Percentiles rank a stretch among this genome's conserved stretches.
Evolutionary conservation across 2,888 invertebrate genomes (phyloP).

Genomic region (Drosophila melanosoma): DNA sequence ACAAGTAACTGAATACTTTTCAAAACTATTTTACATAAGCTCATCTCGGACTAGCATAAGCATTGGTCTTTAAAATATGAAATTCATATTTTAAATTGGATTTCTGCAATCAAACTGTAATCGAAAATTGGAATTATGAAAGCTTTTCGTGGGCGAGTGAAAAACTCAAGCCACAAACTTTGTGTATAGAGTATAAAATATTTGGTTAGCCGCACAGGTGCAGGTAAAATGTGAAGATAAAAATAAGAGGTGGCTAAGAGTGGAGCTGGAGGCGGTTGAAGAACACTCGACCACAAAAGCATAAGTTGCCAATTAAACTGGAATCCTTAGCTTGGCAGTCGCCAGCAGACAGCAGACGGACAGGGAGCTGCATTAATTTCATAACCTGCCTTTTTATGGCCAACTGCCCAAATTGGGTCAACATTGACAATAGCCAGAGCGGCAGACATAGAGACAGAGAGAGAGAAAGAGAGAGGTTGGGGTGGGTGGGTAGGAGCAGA

Average conservation of each 20-base stretch:
- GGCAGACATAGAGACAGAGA: no score
- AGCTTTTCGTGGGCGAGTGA: neutral
- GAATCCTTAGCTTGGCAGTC: slow-evolving; percentile 68
- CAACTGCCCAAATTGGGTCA: slow-evolving; percentile 78
- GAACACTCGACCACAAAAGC: slow-evolving; percentile 75
- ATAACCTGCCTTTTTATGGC: slow-evolving; percentile 79
- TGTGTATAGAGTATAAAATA: slow-evolving; percentile 15
- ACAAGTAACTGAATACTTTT: neutral
- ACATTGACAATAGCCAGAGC: slow-evolving; percentile 72
- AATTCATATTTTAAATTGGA: neutral
- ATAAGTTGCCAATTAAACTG: slow-evolving; percentile 81
- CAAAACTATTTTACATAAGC: neutral
- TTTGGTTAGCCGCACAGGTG: slow-evolving; percentile 22
- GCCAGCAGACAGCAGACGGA: slow-evolving; percentile 28
- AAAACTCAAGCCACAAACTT: neutral
- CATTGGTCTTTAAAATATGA: neutral
- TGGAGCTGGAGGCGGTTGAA: slow-evolving; percentile 1
- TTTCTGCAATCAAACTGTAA: neutral
- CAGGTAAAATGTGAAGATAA: slow-evolving; percentile 18
- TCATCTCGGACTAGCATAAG: neutral
- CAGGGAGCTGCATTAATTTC: slow-evolving; percentile 72
- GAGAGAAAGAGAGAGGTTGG: neutral
- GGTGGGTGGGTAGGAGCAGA: neutral
- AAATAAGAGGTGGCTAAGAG: slow-evolving; percentile 21
- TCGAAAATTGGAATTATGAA: neutral